Evolutionary conservation across 1,140 invertebrate genomes (phyloP).

Genomic region (Stegodyphus dumicola): DNA sequence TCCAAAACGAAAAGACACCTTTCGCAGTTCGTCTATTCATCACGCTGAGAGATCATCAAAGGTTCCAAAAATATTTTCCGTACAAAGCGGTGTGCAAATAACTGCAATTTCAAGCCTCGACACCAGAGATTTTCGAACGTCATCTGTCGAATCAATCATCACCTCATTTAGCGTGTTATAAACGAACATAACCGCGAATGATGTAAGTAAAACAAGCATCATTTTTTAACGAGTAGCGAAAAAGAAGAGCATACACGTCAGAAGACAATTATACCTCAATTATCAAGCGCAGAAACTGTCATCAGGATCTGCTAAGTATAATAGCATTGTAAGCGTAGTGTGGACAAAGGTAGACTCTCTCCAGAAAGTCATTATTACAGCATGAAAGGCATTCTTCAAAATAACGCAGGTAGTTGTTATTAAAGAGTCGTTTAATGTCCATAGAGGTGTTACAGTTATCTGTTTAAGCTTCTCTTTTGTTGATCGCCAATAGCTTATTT

Average conservation of each 20-base stretch:
- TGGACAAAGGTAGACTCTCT: neutral
- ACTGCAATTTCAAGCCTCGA: slow-evolving; percentile 13
- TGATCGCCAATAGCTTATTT: too few relatives aligned
- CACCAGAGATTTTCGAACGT: too few relatives aligned
- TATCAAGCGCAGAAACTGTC: slow-evolving; percentile 24
- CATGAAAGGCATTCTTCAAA: too few relatives aligned
- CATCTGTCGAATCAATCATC: neutral
- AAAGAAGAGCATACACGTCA: neutral
- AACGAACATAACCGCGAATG: neutral
- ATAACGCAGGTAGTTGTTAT: too few relatives aligned
- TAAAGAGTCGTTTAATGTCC: too few relatives aligned
- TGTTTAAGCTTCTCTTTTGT: too few relatives aligned
- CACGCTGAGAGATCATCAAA: too few relatives aligned
- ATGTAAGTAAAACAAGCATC: neutral
- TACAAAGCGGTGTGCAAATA: neutral
- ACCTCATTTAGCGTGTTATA: slow-evolving; percentile 1
- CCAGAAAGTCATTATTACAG: slow-evolving; percentile 10
- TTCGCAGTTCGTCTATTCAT: too few relatives aligned
- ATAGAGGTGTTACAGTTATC: too few relatives aligned
- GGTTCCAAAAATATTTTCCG: too few relatives aligned
- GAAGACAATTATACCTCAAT: slow-evolving; percentile 41
- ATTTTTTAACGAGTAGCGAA: too few relatives aligned
- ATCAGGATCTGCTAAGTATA: neutral
- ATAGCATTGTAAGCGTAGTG: neutral
- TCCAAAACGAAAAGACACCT: too few relatives aligned